phyloP scores from a whole-genome alignment of 2,797 vertebrate species.

The Phalloptychus januarius region DNA sequence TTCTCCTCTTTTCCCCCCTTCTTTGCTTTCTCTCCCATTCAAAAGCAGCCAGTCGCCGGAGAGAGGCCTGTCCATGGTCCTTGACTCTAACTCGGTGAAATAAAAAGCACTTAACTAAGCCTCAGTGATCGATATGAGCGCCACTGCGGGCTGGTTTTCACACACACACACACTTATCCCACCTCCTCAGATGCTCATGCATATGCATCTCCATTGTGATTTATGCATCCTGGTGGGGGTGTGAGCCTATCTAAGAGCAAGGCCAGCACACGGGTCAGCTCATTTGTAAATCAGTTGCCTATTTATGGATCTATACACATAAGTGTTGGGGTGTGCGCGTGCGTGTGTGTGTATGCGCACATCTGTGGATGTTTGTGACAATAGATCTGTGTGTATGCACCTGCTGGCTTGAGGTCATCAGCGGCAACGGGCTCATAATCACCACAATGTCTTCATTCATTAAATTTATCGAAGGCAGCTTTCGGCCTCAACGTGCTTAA shows the following conservation, averaged over 20 bases:
- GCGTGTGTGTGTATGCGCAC: conserved; percentile 37
- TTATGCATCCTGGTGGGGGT: conserved; percentile 74
- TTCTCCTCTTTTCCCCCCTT: conserved; percentile 53
- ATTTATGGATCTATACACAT: conserved; percentile 69
- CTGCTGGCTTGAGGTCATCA: conserved; percentile 51
- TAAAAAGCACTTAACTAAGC: conserved; percentile 84
- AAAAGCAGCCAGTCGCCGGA: conserved; percentile 55
- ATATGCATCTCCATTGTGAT: conserved; percentile 83
- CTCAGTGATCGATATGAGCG: conserved; percentile 78
- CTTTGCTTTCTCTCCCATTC: conserved; percentile 55
- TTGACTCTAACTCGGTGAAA: conserved; percentile 81
- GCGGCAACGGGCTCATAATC: conserved; percentile 71
- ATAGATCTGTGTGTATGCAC: conserved; percentile 51
- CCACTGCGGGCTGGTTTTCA: conserved; percentile 46
- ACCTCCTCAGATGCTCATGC: conserved; percentile 79
- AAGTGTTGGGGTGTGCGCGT: conserved; percentile 50
- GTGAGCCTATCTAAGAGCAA: conserved; percentile 77
- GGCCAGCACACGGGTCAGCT: conserved; percentile 80
- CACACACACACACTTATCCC: conserved; percentile 65
- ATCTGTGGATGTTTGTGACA: conserved; percentile 50
- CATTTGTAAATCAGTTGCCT: conserved; percentile 82
- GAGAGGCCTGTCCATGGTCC: conserved; percentile 69
- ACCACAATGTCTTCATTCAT: conserved; percentile 67
- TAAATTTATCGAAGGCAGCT: conserved; percentile 70
- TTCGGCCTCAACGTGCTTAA: conserved; percentile 44